Conservation (phyloP, 2,888 invertebrate genomes). For the Melieria picta region DNA sequence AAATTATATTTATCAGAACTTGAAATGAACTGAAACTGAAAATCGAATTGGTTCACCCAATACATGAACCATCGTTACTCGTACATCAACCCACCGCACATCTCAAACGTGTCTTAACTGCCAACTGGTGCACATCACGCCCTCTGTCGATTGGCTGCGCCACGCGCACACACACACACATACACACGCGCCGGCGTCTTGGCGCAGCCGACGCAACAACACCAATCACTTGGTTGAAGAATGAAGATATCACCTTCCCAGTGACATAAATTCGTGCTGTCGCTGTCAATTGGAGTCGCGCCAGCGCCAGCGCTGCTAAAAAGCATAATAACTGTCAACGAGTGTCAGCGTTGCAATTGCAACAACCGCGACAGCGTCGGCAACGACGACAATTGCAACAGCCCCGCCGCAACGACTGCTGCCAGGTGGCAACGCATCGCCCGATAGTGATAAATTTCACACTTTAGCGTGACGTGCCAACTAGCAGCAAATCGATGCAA, state of each 20-base stretch:
- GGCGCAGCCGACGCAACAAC: neutral
- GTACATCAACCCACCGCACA: no score
- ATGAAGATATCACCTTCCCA: slow-evolving; percentile 16
- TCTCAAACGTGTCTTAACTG: no score
- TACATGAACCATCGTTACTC: no score
- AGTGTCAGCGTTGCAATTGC: neutral
- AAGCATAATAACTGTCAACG: slow-evolving; percentile 28
- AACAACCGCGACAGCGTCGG: no score
- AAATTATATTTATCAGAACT: no score
- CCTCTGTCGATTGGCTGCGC: no score
- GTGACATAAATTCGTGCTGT: neutral
- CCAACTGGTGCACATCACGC: no score
- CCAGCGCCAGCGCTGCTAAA: slow-evolving; percentile 5
- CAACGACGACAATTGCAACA: no score
- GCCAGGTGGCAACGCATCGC: neutral
- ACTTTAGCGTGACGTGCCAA: slow-evolving; percentile 8
- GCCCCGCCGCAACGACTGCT: no score
- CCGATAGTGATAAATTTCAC: slow-evolving; percentile 16
- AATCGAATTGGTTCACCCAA: no score
- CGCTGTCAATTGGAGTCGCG: neutral
- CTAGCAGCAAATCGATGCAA: no score
- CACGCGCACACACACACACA: neutral
- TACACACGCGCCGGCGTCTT: neutral
- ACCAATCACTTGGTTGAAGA: neutral
- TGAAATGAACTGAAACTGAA: no score